phyloP scores from a whole-genome alignment of 2,113 vertebrate genomes.

The Oryzias javanicus region DNA sequence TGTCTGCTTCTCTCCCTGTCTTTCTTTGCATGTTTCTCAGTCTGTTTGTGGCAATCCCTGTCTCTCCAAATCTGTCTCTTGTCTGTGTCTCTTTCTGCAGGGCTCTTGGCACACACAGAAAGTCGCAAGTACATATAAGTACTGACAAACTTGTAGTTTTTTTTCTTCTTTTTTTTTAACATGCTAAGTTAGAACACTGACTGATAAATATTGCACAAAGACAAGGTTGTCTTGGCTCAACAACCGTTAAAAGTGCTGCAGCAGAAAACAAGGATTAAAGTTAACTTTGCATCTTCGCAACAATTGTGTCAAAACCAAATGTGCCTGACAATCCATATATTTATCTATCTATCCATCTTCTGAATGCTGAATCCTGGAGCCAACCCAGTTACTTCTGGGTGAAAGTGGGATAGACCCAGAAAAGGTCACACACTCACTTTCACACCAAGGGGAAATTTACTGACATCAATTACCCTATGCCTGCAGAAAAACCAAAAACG shows the following conservation, averaged over 20 bases:
- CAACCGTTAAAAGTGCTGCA: conserved; percentile 29
- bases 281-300: conserved; percentile 11
- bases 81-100: conserved; percentile 43
- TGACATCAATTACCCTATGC: too few relatives aligned
- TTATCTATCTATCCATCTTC: too few relatives aligned
- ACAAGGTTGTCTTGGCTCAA: conserved; percentile 10
- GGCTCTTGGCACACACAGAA: conserved; percentile 17
- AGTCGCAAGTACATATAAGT: conserved; percentile 24
- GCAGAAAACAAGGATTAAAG: conserved; percentile 23
- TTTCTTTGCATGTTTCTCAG: conserved; percentile 48
- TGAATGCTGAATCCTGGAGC: too few relatives aligned
- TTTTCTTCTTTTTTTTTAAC: conserved; percentile 9
- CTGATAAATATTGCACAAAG: conserved; percentile 39
- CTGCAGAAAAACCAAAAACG: too few relatives aligned
- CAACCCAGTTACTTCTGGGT: too few relatives aligned
- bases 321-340: conserved; percentile 9
- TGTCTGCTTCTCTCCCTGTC: conserved; percentile 56
- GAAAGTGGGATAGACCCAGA: too few relatives aligned
- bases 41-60: conserved; percentile 55
- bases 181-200: conserved; percentile 12
- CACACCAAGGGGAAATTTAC: too few relatives aligned
- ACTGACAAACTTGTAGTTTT: conserved; percentile 25
- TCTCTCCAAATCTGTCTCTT: conserved; percentile 55
- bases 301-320: conserved; percentile 25
- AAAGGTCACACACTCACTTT: too few relatives aligned